These are phyloP conservation scores for Chloroclystis v-ata DNA, from an alignment of 2,888 invertebrate species.

Conservation along the genomic window DNA sequence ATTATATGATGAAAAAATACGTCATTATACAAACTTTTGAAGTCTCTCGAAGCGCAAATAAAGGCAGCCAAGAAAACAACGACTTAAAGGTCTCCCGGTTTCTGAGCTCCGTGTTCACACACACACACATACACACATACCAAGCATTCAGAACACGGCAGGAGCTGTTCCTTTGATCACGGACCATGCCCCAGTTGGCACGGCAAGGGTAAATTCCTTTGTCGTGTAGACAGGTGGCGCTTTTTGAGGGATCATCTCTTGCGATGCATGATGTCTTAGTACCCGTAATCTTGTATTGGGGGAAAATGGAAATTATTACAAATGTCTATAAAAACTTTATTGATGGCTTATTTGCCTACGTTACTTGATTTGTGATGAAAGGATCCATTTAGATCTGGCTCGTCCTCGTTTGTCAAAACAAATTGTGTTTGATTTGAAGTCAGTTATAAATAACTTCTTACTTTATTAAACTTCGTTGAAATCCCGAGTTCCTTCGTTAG, in stretches of 20 bases:
- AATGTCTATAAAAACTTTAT: too few species aligned
- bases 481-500: conserved; percentile 12
- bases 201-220: conserved; percentile 46
- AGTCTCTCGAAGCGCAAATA: too few species aligned
- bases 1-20: too few species aligned
- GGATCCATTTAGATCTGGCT: not conserved
- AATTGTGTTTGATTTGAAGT: conserved; percentile 5
- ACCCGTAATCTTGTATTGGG: conserved; percentile 10
- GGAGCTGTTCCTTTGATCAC: conserved; percentile 57
- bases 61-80: too few species aligned
- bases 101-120: conserved; percentile 24
- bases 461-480: conserved; percentile 2
- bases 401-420: not conserved
- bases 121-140: conserved; percentile 41
- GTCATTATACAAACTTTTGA: too few species aligned
- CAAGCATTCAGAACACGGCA: conserved; percentile 48
- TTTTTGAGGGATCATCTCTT: conserved; percentile 28
- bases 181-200: conserved; percentile 50
- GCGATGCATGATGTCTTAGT: conserved; percentile 17
- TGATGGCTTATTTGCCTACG: not conserved
- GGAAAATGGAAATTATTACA: conserved; percentile 3
- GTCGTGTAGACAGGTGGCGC: conserved; percentile 31
- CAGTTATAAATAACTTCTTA: not conserved
- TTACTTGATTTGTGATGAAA: not conserved
- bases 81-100: not conserved